Percentiles rank a stretch among this genome's conserved stretches.
Evolutionary conservation across 2,888 invertebrate species (phyloP).

Genomic region (Volucella inanis): DNA sequence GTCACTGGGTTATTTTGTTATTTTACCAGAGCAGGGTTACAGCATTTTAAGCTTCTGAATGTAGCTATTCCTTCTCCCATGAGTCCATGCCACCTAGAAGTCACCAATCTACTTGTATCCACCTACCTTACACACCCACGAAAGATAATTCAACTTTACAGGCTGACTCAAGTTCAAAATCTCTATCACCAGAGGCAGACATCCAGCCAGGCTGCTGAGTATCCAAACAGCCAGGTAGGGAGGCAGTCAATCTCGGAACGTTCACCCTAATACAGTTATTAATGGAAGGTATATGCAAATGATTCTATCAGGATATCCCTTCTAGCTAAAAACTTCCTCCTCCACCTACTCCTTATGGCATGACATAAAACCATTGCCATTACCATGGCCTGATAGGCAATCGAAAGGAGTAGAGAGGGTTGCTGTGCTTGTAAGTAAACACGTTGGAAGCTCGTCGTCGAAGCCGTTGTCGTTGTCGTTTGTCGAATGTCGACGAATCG

Average conservation of each 20-base stretch:
- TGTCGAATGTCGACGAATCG: conserved; percentile 22
- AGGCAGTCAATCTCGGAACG: conserved; percentile 58
- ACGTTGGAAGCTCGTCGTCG: conserved; percentile 52
- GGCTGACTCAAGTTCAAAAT: conserved; percentile 52
- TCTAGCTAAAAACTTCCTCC: conserved; percentile 58
- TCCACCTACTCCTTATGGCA: neutral
- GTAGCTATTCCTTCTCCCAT: neutral
- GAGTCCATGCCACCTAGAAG: neutral
- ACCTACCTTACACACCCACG: neutral
- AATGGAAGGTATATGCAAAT: conserved; percentile 74
- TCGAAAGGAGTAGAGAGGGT: conserved; percentile 48
- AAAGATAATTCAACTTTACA: conserved; percentile 57
- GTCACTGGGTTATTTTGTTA: conserved; percentile 43
- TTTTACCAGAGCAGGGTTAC: conserved; percentile 18
- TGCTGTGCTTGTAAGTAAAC: conserved; percentile 59
- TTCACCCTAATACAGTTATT: conserved; percentile 70
- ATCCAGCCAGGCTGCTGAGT: conserved; percentile 35
- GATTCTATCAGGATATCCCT: conserved; percentile 72
- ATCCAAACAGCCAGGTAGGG: conserved; percentile 63
- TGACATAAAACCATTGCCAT: neutral
- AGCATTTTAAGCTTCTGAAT: conserved; percentile 12
- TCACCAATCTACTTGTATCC: neutral
- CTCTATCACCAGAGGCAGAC: conserved; percentile 66
- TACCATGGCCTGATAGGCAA: conserved; percentile 33
- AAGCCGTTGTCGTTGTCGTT: no score